Evolutionary conservation across 2,797 vertebrate species (phyloP).

Genomic region (Myotis vivesi): DNA sequence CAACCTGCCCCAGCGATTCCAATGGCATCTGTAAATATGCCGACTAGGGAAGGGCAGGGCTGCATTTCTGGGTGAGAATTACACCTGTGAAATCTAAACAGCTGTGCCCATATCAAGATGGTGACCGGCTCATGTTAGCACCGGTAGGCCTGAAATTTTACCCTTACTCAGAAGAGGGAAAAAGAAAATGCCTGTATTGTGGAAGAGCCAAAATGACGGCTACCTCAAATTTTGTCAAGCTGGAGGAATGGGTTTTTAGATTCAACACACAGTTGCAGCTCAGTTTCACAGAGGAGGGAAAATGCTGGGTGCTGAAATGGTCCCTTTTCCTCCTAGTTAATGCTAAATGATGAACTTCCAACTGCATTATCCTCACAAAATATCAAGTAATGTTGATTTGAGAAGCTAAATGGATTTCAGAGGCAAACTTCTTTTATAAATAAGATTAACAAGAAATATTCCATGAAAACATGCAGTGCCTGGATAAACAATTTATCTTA

Average conservation of each 20-base stretch:
- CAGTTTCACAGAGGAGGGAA: constrained; percentile 46
- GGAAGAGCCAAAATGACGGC: constrained; percentile 76
- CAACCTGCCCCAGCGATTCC: fast-evolving
- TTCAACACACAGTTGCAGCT: constrained; percentile 69
- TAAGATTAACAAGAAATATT: constrained; percentile 80
- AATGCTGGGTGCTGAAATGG: constrained; percentile 59
- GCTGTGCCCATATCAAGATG: constrained; percentile 48
- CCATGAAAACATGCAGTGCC: constrained; percentile 76
- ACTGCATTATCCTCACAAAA: constrained; percentile 44
- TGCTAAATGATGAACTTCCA: not conserved
- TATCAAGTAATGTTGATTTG: constrained; percentile 50
- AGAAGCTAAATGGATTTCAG: constrained; percentile 71
- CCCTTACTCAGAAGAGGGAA: not conserved
- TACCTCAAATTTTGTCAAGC: constrained; percentile 71
- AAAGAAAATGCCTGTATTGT: constrained; percentile 64
- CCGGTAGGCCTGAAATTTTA: constrained; percentile 71
- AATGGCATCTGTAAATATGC: constrained; percentile 27
- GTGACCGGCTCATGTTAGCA: constrained; percentile 52
- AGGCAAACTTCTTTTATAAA: constrained; percentile 75
- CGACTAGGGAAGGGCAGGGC: constrained; percentile 50
- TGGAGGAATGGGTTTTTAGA: constrained; percentile 76
- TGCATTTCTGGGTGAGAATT: constrained; percentile 68
- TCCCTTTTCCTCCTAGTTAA: not conserved
- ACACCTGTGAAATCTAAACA: constrained; percentile 78
- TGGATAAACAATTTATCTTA: constrained; percentile 84